Conservation (phyloP, 2,113 vertebrate genomes). For the Petrocephalus microphthalmus region DNA sequence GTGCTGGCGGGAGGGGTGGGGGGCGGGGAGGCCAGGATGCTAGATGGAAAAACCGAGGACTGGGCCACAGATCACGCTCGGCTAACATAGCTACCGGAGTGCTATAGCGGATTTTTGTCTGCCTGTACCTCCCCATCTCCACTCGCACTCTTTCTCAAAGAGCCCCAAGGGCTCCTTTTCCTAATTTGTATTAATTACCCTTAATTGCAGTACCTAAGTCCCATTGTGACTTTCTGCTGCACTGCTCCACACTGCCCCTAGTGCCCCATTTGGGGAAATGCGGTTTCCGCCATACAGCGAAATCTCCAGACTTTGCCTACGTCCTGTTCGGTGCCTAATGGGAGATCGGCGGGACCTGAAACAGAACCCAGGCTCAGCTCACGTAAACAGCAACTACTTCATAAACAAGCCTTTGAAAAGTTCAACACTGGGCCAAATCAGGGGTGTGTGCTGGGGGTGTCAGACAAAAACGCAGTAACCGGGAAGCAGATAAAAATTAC, state of each 20-base stretch:
- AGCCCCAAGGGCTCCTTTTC: constrained; percentile 14
- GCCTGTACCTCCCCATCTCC: background rate
- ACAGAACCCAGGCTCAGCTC: background rate
- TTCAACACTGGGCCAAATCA: background rate
- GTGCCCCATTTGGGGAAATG: background rate
- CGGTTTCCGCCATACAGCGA: background rate
- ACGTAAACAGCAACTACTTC: background rate
- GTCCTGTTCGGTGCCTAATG: background rate
- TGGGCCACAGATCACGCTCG: background rate
- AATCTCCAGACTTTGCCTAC: background rate
- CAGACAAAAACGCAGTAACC: background rate
- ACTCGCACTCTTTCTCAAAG: constrained; percentile 11
- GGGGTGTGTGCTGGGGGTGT: background rate
- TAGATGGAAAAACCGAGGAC: background rate
- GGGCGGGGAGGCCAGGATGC: background rate
- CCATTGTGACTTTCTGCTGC: constrained; percentile 36
- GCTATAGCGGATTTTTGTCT: background rate
- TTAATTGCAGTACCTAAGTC: constrained; percentile 54
- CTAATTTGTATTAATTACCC: constrained; percentile 69
- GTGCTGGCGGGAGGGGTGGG: background rate
- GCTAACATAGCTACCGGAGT: background rate
- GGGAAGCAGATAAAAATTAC: background rate
- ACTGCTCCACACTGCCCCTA: background rate
- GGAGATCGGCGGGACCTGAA: background rate
- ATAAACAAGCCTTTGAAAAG: background rate